Conservation (phyloP, 2,797 vertebrate genomes). For the Tenualosa thibaudeaui region DNA sequence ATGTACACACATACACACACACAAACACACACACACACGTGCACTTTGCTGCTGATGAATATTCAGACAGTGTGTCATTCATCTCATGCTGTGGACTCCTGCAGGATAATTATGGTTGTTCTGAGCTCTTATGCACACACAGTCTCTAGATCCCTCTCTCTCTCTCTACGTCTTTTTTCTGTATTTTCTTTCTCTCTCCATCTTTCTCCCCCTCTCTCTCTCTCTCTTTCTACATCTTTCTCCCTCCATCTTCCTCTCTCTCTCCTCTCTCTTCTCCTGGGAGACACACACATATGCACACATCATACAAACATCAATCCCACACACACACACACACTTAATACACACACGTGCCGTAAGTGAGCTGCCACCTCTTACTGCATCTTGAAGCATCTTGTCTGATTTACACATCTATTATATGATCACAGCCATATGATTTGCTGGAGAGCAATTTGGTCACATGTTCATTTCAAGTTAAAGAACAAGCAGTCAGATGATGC, state of each 20-base stretch:
- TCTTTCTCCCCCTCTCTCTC: too few species aligned
- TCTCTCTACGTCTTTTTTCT: neutral
- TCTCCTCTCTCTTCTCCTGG: too few species aligned
- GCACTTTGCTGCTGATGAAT: too few species aligned
- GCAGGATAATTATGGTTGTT: neutral
- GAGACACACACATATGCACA: neutral
- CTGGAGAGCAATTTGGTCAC: neutral
- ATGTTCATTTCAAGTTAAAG: neutral
- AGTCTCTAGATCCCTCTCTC: too few species aligned
- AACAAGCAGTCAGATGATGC: neutral
- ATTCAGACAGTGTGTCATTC: neutral
- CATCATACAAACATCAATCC: too few species aligned
- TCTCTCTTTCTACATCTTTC: neutral
- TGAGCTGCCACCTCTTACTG: neutral
- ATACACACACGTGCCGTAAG: neutral
- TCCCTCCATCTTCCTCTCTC: too few species aligned
- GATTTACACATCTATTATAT: too few species aligned
- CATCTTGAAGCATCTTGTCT: neutral
- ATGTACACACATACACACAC: too few species aligned
- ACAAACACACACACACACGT: too few species aligned
- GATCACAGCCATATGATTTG: neutral
- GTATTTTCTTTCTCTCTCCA: neutral
- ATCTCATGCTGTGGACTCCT: neutral
- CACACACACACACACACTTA: constrained; percentile 10
- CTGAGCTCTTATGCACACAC: neutral